Base-by-base conservation (phyloP, 2,797 vertebrate species). In the Gymnoscopelus microlampas region DNA sequence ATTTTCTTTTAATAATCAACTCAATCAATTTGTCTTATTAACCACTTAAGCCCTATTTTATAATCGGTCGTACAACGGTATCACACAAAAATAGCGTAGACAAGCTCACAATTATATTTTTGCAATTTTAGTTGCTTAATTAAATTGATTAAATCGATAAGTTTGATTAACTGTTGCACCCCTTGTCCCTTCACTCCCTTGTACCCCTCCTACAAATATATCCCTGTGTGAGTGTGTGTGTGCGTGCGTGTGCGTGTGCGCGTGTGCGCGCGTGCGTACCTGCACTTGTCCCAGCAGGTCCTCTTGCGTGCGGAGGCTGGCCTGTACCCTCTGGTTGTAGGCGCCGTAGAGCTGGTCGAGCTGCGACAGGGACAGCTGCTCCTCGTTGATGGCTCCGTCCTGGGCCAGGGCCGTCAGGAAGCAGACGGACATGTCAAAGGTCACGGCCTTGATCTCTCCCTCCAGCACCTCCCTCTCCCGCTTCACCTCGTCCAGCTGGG, bases 361-460 rank as follows among this genome's bases (percentile, higher is more conserved):
- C 80, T 99, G 96, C 0, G 92, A 74, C 24, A 94, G 86, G 5
- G 97, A 98, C 76, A 99, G 89, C 60, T 92, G 94, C 88, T 99
- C 98, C 82, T 99, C 98, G 13, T 94, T 97, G 87, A 99, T 94
- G 83, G 95, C 93, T 14, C 96, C 96, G 60, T 98, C 97, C 82
- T 98, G 96, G 0, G 93, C 95, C 60, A 99, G 92, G 0, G 98
- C 96, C 1, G 90, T 94, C 85, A 99, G 91, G 91, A 99, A 99
- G 88, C 93, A 91, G 90, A 82, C 0, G 95, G 19, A 95, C 97
- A 99, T 97, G 87, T 99, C 98, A 85, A 98, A 99, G 79, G 96
- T 97, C 56, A 96, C 94, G 0, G 91, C 88, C 81, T 98, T 99
- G 78, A 99, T 87, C 77, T 99, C 98, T 47, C 87, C 95, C 87